Conservation (phyloP, 30 jellyfish, hydroid and myxozoan species). For the Catostylus mosaicus region DNA sequence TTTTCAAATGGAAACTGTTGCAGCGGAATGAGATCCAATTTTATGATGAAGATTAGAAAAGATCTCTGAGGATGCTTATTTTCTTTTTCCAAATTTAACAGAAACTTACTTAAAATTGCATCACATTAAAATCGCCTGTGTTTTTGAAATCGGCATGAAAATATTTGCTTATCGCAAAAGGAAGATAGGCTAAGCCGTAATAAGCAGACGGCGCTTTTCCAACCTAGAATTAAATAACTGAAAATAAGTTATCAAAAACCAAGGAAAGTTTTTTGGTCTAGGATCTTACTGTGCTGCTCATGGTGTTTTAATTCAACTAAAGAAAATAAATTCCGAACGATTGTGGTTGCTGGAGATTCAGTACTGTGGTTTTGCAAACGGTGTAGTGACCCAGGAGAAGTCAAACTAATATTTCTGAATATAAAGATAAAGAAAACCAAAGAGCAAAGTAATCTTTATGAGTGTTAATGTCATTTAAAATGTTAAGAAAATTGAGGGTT, state of each 20-base stretch:
- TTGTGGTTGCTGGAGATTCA: conserved; percentile 27
- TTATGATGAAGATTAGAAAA: neutral
- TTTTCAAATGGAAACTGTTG: neutral
- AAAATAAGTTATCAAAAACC: neutral
- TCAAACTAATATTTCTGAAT: neutral
- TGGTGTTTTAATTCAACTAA: conserved; percentile 20
- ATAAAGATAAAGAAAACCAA: neutral
- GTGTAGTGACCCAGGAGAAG: conserved; percentile 29
- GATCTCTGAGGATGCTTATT: neutral
- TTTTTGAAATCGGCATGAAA: neutral
- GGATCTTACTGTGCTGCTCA: conserved; percentile 29
- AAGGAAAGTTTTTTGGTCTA: conserved; percentile 25
- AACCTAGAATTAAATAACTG: neutral
- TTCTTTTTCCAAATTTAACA: neutral
- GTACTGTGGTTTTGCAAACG: conserved; percentile 25
- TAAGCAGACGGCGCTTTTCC: neutral
- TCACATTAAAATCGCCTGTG: neutral
- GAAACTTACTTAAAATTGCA: neutral
- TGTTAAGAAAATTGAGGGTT: neutral
- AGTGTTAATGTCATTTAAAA: neutral
- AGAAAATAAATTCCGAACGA: conserved; percentile 7
- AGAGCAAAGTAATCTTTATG: neutral
- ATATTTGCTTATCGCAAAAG: neutral
- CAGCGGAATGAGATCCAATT: neutral
- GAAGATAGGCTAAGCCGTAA: neutral